Conservation (phyloP, 2,888 invertebrate genomes). For the Thereva unica region DNA sequence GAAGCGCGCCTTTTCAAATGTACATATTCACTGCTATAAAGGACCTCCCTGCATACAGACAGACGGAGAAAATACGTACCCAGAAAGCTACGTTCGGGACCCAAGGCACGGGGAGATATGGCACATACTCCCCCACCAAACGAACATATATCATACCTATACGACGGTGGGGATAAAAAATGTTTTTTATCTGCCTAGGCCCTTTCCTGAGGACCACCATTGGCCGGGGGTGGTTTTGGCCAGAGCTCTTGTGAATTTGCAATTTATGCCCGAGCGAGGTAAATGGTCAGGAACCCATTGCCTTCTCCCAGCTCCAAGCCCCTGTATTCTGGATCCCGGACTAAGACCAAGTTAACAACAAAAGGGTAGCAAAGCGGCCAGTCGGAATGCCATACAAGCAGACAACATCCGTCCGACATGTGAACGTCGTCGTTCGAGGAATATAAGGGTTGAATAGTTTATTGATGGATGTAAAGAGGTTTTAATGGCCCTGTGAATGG, state of each 20-base stretch:
- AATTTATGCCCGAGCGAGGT: constrained; percentile 26
- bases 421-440: constrained; percentile 15
- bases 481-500: constrained; percentile 43
- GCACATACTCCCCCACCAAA: not conserved
- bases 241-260: constrained; percentile 21
- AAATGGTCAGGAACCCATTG: constrained; percentile 19
- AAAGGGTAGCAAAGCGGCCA: constrained; percentile 15
- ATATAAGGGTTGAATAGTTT: constrained; percentile 43
- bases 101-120: not conserved
- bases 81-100: not conserved
- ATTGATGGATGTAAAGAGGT: constrained; percentile 45
- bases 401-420: constrained; percentile 3
- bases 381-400: constrained; percentile 12
- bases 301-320: too few species aligned
- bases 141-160: constrained; percentile 17
- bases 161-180: constrained; percentile 15
- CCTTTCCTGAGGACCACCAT: constrained; percentile 20
- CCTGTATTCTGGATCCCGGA: too few species aligned
- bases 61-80: not conserved
- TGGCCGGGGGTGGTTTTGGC: constrained; percentile 5
- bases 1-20: constrained; percentile 15
- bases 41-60: not conserved
- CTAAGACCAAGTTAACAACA: constrained; percentile 18
- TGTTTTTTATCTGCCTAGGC: constrained; percentile 20
- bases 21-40: constrained; percentile 15